phyloP scores from a whole-genome alignment of 2,797 vertebrate species.

The Ciconia nigra region DNA sequence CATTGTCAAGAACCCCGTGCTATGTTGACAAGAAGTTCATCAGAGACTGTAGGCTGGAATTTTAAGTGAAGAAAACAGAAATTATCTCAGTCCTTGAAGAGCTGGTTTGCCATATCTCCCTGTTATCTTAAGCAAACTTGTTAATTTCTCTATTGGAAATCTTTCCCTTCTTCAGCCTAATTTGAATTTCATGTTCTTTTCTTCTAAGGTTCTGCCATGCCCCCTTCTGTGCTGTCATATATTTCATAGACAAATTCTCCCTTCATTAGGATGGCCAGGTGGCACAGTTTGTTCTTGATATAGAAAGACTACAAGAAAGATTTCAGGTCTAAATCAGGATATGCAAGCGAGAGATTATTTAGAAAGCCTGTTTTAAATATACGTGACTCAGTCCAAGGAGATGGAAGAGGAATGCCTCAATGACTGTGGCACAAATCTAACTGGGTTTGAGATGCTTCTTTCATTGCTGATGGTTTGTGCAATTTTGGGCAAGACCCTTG shows the following conservation, averaged over 20 bases:
- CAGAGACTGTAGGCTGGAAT: background rate
- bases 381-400: fast-evolving
- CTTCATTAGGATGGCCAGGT: background rate
- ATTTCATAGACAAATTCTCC: background rate
- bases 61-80: slow-evolving; percentile 5
- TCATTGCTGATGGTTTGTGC: background rate
- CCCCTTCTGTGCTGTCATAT: background rate
- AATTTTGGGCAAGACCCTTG: background rate
- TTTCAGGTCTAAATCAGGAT: background rate
- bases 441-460: background rate
- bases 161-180: background rate
- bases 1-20: background rate
- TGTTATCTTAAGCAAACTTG: background rate
- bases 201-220: background rate
- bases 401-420: background rate
- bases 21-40: background rate
- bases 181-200: slow-evolving; percentile 15
- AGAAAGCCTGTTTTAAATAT: background rate
- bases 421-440: background rate
- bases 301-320: background rate
- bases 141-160: background rate
- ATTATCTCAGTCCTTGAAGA: background rate
- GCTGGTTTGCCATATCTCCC: background rate
- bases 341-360: background rate
- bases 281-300: background rate